Base-by-base conservation (phyloP, 2,888 invertebrate species). In the Polydrusus pterygomalis region DNA sequence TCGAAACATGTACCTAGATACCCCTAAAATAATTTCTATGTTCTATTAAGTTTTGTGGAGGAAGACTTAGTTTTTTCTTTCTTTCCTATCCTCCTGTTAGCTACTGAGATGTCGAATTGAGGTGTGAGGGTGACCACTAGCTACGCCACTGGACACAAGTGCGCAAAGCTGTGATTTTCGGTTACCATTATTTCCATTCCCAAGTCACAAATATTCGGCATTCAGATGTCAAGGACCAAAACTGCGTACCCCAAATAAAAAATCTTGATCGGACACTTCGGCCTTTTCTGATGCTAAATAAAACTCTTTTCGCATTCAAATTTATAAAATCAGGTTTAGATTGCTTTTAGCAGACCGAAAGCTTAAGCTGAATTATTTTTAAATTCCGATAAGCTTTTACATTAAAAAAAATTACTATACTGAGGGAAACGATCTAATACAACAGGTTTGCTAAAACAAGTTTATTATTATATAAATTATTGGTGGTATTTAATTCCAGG, bases 231-330 rank as follows among this genome's bases (percentile, higher is more conserved):
- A 43, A 43, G 43, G 11, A n/a, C 43, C 43, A n/a, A 2, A 13
- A 43, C 13, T 43, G 13, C 43, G n/a, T 11, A 10, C 6, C 34
- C 34, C 43, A 13, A 10, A 43, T n/a, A 43, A 43, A 43, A 43
- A 43, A n/a, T 43, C 13, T n/a, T 13, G 43, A 43, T 43, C 43
- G 43, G n/a, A 43, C 43, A 13, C 10, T 6, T n/a, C 10, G 43
- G n/a, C 43, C n/a, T 43, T 43, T 43, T 34, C 10, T 43, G n/a
- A 43, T 43, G 43, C 43, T 43, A 43, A 43, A 43, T 43, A 43
- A 43, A 43, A 3, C 13, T 13, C 34, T 10, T 40, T 43, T 43
- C n/a, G 43, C 6, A 43, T 43, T 43, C 43, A 43, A 13, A 43
- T 43, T 43, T 43, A n/a, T 43, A 43, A 43, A 43, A 43, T n/a